Conservation (phyloP, 2,888 invertebrate species). For the Tiliacea citrago region DNA sequence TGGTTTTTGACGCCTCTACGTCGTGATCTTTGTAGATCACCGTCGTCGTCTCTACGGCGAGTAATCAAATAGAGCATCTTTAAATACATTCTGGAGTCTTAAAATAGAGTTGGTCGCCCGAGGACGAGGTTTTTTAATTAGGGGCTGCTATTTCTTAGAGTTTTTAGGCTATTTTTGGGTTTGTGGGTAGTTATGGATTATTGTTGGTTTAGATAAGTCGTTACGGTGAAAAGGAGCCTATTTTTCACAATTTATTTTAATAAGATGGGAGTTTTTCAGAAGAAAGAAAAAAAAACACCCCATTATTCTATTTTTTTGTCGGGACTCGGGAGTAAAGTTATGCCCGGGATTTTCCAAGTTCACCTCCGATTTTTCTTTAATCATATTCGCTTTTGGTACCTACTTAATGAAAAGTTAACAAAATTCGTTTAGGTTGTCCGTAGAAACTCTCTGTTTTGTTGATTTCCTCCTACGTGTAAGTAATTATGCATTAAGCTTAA, state of each 20-base stretch:
- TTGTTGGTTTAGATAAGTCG: neutral
- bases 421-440: neutral
- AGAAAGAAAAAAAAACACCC: neutral
- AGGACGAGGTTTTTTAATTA: slow-evolving; percentile 46
- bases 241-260: no score
- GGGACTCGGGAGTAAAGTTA: neutral
- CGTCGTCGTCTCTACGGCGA: slow-evolving; percentile 21
- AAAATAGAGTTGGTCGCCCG: slow-evolving; percentile 33
- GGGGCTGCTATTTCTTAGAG: slow-evolving; percentile 15
- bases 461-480: neutral
- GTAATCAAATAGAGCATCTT: slow-evolving; percentile 64
- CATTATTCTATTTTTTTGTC: neutral
- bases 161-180: slow-evolving; percentile 12
- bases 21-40: slow-evolving; percentile 40
- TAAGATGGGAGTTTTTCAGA: no score
- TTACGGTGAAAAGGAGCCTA: no score
- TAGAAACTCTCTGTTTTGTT: neutral
- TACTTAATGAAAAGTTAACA: neutral
- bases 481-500: neutral
- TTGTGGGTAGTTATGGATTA: neutral
- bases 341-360: neutral
- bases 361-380: neutral
- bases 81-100: slow-evolving; percentile 38
- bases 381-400: no score
- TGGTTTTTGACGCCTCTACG: neutral